These are phyloP conservation scores for Pseudonaja textilis DNA, from an alignment of 2,113 vertebrate genomes.

Conservation along the genomic window DNA sequence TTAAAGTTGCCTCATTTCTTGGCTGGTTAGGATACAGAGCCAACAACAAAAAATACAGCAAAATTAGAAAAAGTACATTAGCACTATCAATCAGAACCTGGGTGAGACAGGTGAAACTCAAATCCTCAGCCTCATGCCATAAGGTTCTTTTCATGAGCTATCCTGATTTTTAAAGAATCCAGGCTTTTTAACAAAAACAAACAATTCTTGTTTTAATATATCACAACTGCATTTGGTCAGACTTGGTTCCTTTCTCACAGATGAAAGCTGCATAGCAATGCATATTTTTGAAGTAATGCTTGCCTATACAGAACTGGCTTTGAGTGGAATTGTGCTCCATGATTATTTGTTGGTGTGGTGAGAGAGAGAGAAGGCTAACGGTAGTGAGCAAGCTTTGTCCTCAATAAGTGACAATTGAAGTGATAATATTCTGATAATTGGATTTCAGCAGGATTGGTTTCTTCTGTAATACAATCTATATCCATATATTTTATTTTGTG, in stretches of 20 bases:
- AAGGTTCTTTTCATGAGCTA: background rate
- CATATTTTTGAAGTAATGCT: background rate
- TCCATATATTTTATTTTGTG: background rate
- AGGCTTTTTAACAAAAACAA: background rate
- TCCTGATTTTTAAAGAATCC: background rate
- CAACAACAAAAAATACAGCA: background rate
- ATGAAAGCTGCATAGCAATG: background rate
- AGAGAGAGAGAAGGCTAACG: background rate
- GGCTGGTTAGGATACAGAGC: background rate
- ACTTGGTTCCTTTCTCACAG: background rate
- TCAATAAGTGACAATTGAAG: background rate
- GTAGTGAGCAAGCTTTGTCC: background rate
- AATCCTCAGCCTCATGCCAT: background rate
- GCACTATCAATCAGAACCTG: background rate
- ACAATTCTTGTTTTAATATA: background rate
- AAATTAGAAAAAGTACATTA: background rate
- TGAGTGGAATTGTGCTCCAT: background rate
- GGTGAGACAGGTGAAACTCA: background rate
- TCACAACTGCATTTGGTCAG: background rate
- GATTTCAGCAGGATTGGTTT: background rate
- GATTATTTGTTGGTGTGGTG: background rate
- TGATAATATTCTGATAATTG: background rate
- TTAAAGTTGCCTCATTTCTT: background rate
- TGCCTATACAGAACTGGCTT: background rate
- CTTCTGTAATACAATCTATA: background rate